These are phyloP conservation scores for Tortrix viridana DNA, from an alignment of 2,888 invertebrate species.

Conservation along the genomic window DNA sequence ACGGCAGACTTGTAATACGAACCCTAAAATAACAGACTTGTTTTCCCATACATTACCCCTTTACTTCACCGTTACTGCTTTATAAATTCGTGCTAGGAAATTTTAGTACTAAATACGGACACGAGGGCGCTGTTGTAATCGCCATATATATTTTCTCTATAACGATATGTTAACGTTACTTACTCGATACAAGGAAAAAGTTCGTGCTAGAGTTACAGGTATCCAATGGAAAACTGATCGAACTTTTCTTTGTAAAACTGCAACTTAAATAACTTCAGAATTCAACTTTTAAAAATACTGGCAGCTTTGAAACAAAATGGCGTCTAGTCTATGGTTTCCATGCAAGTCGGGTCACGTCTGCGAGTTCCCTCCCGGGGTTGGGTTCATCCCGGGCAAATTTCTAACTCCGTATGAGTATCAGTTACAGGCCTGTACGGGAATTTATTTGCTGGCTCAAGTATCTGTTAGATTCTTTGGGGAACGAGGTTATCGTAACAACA, in stretches of 20 bases:
- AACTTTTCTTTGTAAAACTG: not conserved
- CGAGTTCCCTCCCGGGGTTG: conserved; percentile 9
- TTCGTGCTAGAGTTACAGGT: too few species aligned
- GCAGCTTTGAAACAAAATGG: conserved; percentile 19
- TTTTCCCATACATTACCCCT: too few species aligned
- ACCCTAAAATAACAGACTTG: too few species aligned
- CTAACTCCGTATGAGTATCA: conserved; percentile 12
- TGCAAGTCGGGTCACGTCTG: conserved; percentile 12
- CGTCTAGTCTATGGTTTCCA: not conserved
- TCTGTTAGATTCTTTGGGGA: conserved; percentile 10
- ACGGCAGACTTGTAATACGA: too few species aligned
- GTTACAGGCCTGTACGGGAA: conserved; percentile 12
- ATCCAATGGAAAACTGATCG: not conserved
- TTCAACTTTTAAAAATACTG: not conserved
- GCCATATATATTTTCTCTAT: too few species aligned
- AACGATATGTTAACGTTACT: too few species aligned
- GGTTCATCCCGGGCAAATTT: conserved; percentile 10
- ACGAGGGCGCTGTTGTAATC: too few species aligned
- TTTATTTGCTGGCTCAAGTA: conserved; percentile 10
- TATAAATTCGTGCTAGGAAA: too few species aligned
- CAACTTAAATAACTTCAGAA: not conserved
- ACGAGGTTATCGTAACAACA: not conserved
- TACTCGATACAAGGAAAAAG: too few species aligned
- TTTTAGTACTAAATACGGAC: too few species aligned
- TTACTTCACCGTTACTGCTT: too few species aligned